Percentiles rank a stretch among this genome's conserved stretches.
phyloP scores from a whole-genome alignment of 2,113 vertebrate genomes.

The Cryptomyrus ogoouensis region DNA sequence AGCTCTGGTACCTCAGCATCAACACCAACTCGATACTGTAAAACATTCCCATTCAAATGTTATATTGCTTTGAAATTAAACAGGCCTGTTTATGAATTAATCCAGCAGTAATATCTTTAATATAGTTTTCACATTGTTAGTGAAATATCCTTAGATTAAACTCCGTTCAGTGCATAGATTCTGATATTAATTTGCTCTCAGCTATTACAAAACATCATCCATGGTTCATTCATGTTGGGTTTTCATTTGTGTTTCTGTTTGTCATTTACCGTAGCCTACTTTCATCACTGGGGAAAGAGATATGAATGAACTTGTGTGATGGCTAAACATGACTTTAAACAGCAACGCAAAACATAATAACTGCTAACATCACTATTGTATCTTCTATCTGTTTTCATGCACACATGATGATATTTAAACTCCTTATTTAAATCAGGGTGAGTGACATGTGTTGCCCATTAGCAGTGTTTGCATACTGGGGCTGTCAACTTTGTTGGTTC shows the following conservation, averaged over 20 bases:
- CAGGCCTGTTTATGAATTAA: background rate
- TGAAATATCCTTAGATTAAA: too few species aligned
- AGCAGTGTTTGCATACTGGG: too few species aligned
- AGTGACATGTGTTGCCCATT: too few species aligned
- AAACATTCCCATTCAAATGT: background rate
- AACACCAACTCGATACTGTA: background rate
- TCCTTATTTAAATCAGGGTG: too few species aligned
- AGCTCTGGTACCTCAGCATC: background rate
- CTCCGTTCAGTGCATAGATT: too few species aligned
- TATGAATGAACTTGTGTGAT: background rate
- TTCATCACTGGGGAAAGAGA: background rate
- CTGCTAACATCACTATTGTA: background rate
- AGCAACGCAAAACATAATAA: background rate
- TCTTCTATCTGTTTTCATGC: background rate
- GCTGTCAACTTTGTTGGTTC: too few species aligned
- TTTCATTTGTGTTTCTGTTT: too few species aligned
- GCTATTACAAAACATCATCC: too few species aligned
- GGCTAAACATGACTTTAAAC: background rate
- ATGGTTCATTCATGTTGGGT: too few species aligned
- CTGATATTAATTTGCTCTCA: too few species aligned
- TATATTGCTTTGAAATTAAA: background rate
- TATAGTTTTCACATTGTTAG: too few species aligned
- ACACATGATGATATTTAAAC: background rate
- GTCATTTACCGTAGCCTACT: background rate
- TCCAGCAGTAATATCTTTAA: too few species aligned